These are phyloP conservation scores for Theocolax elegans DNA, from an alignment of 1,140 invertebrate species.

Conservation along the genomic window DNA sequence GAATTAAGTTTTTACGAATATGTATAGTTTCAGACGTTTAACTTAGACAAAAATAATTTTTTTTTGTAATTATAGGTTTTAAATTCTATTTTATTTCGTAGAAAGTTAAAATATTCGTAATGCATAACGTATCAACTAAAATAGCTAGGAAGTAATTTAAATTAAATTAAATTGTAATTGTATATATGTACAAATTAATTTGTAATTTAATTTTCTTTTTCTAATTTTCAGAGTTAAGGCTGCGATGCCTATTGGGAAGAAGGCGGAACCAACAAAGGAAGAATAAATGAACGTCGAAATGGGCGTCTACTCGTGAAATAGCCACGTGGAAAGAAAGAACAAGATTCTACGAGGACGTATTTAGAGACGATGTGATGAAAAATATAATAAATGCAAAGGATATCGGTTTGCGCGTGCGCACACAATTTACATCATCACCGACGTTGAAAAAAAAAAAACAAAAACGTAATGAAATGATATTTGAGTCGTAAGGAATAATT, in stretches of 20 bases:
- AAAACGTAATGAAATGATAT: background rate
- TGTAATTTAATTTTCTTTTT: slow-evolving; percentile 43
- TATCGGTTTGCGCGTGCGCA: slow-evolving; percentile 30
- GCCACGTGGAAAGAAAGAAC: slow-evolving; percentile 24
- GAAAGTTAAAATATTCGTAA: no score
- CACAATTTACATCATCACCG: slow-evolving; percentile 39
- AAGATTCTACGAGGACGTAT: slow-evolving; percentile 19
- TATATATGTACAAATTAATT: no score
- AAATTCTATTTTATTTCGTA: no score
- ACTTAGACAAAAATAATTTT: no score
- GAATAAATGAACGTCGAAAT: slow-evolving; percentile 71
- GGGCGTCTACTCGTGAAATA: slow-evolving; percentile 32
- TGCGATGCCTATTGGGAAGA: slow-evolving; percentile 90
- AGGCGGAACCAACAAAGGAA: slow-evolving; percentile 83
- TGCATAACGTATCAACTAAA: no score
- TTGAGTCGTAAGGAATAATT: background rate
- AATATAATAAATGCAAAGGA: slow-evolving; percentile 18
- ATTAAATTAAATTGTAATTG: no score
- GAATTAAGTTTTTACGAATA: background rate
- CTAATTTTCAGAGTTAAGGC: slow-evolving; percentile 82
- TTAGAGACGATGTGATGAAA: slow-evolving; percentile 27
- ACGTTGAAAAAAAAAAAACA: slow-evolving; percentile 37
- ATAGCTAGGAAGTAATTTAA: no score
- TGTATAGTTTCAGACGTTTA: no score
- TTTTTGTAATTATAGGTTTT: no score